Percentiles rank a stretch among this genome's conserved stretches.
Evolutionary conservation across 2,888 invertebrate species (phyloP).

Genomic region (Clitarchus hookeri): DNA sequence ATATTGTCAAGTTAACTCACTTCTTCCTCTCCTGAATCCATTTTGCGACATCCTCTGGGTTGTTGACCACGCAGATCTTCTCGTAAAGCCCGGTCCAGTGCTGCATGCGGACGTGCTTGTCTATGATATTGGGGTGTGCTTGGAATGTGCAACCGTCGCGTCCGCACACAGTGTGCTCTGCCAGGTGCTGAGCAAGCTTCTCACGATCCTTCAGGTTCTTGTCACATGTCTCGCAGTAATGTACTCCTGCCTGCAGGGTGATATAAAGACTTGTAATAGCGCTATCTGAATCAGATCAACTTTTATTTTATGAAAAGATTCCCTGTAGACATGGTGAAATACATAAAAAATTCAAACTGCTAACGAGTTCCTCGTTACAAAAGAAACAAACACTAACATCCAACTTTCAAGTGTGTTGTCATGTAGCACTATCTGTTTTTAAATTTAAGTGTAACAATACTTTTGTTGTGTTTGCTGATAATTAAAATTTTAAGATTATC

Average conservation of each 20-base stretch:
- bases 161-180: conserved; percentile 78
- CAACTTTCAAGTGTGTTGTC: no score
- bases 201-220: conserved; percentile 67
- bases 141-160: conserved; percentile 79
- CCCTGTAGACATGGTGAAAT: no score
- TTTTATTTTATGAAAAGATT: no score
- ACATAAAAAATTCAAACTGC: no score
- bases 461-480: no score
- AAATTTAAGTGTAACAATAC: no score
- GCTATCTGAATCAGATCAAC: no score
- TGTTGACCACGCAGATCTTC: conserved; percentile 72
- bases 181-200: conserved; percentile 67
- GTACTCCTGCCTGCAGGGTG: conserved; percentile 47
- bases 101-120: conserved; percentile 80
- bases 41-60: conserved; percentile 80
- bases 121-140: conserved; percentile 78
- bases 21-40: conserved; percentile 83
- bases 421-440: no score
- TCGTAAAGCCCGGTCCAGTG: conserved; percentile 83
- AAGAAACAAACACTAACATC: no score
- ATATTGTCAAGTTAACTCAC: conserved; percentile 46
- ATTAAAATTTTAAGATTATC: no score
- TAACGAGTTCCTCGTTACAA: no score
- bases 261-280: neutral
- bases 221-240: conserved; percentile 82